phyloP scores from a whole-genome alignment of 1,140 invertebrate species.

The Eumeta japonica region DNA sequence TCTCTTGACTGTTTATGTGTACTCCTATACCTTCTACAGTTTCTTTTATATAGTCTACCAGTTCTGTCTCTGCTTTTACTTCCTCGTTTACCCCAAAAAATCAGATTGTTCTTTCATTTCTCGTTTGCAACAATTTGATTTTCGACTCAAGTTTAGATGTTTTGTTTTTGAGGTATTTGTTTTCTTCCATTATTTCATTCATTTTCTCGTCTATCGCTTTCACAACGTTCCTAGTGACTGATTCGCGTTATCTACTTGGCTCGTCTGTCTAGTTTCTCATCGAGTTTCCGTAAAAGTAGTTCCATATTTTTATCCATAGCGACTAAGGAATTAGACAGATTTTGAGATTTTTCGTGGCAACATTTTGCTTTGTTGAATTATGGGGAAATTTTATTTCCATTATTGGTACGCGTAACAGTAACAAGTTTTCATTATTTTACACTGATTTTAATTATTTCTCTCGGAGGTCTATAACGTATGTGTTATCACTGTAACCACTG shows the following conservation, averaged over 20 bases:
- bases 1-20: slow-evolving; percentile 15
- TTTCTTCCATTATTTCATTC: slow-evolving; percentile 14
- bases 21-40: slow-evolving; percentile 10
- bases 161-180: slow-evolving; percentile 14
- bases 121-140: slow-evolving; percentile 10
- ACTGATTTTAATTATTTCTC: no score
- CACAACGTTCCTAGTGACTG: slow-evolving; percentile 17
- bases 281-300: slow-evolving; percentile 9
- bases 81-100: slow-evolving; percentile 19
- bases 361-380: no score
- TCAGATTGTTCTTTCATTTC: slow-evolving; percentile 19
- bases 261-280: slow-evolving; percentile 11
- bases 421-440: no score
- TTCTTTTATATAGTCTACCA: no score
- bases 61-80: slow-evolving; percentile 14
- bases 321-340: no score
- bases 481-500: no score
- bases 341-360: no score
- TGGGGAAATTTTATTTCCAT: no score
- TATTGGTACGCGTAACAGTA: no score
- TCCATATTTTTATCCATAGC: slow-evolving; percentile 4
- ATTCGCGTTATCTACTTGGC: slow-evolving; percentile 9
- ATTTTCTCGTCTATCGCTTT: slow-evolving; percentile 13
- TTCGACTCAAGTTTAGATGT: slow-evolving; percentile 12
- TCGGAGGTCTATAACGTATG: no score